Evolutionary conservation across 1,140 invertebrate species (phyloP), one percentile per base, ranked within the genome.

Genomic region (Saccostrea echinata): DNA sequence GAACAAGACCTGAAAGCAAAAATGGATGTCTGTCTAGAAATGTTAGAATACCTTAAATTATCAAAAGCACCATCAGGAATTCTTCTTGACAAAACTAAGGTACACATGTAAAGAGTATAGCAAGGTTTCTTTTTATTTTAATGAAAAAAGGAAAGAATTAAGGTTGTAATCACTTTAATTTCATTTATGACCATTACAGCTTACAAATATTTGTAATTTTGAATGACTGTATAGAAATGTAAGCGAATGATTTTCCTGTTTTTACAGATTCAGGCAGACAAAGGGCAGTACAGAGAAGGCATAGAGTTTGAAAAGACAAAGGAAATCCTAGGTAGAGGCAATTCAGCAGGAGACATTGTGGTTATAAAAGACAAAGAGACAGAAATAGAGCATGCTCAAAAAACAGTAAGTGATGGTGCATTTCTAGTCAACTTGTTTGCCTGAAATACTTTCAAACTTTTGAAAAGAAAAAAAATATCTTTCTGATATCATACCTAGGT

Each of bases 291-390:
- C 71, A 68, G 55, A 84, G 88, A 90, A 81, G 84, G 68, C 21
- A 27, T 71, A 21, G 85, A 90, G n/a, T 91, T 88, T 84, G 55
- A 80, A 13, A 83, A 81, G 21, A 84, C 86, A 76, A 61, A 84
- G 18, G 84, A 90, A 83, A 85, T 90, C 12, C 84, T 91, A 8
- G 90, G 90, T 27, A 88, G 81, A 76, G 90, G 90, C 12, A 88
- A 84, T 76, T 61, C 81, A 21, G 88, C 90, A 35, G 90, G 90
- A 52, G 84, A 91, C n/a, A 90, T 91, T 24, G 30, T 90, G 3
- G 90, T 91, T 6, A 81, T 90, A 18, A 87, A 91, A 76, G 90
- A 91, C 84, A 87, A 55, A 43, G 76, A 68, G 9, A 87, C 84
- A 16, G 86, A 33, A 0, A 86, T 27, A 4, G 84, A 88, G 16